Evolutionary conservation across 2,888 invertebrate genomes (phyloP), one percentile per base, ranked within the genome.

Genomic region (Hermodice carunculata): DNA sequence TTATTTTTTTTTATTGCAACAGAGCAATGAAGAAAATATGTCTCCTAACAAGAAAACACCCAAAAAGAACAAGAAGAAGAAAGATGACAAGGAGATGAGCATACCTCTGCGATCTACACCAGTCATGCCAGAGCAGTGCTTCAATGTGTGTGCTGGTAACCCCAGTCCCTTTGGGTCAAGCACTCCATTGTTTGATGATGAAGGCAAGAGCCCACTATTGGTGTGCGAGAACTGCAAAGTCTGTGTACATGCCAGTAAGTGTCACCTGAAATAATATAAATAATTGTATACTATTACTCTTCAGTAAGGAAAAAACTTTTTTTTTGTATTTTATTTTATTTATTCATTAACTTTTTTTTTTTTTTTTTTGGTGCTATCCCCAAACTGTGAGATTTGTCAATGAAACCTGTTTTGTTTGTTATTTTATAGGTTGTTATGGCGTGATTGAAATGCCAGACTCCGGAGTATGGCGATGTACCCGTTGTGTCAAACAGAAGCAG

Each of bases 161-260:
- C 76, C 76, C 4, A 71, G 61, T 22, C 78, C 79, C n/a, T n/a
- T 37, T 70, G 75, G 49, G 79, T 73, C 44, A 70, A 64, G 24
- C 76, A 77, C 58, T 69, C 77, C n/a, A 11, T 2, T 6, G 44
- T 69, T 11, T 11, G 81, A 82, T 44, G 71, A 76, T 3, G 78
- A 81, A 61, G 83, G 81, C 1, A 72, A 75, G 3, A 87, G 87
- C 59, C 77, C 78, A 28, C 82, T 91, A 29, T 75, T 90, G 11
- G 85, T 87, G n/a, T 91, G 91, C 77, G 80, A 85, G 34, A 85
- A 86, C 46, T 90, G 90, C 78, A 83, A 86, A 67, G 87, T 90
- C 8, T 89, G 89, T 68, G 90, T 90, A 14, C 91, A 91, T 78
- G 88, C 89, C 1, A 87, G 87, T 74, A 48, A 64, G 67, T 67